Evolutionary conservation across 2,113 vertebrate species (phyloP).

Genomic region (Micromys minutus): DNA sequence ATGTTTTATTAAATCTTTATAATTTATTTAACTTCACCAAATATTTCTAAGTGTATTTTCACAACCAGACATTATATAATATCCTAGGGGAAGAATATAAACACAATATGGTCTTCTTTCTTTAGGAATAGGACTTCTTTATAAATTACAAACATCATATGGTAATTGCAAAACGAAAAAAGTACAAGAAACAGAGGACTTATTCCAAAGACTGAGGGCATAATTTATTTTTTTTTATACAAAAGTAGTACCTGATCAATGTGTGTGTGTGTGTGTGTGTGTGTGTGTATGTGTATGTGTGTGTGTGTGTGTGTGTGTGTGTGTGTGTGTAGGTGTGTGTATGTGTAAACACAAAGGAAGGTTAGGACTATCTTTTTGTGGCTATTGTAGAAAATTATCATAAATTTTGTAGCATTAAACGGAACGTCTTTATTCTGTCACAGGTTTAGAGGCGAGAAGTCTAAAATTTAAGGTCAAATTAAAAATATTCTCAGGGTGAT

Average conservation of each 20-base stretch:
- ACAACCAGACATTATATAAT: not conserved
- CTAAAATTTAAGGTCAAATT: not conserved
- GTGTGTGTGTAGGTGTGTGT: no score
- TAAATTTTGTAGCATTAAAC: not conserved
- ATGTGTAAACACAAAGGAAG: not conserved
- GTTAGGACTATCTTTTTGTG: not conserved
- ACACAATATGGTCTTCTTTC: not conserved
- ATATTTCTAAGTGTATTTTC: not conserved
- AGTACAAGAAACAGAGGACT: not conserved
- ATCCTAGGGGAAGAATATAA: not conserved
- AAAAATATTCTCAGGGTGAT: not conserved
- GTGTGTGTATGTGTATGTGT: no score
- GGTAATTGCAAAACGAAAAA: not conserved
- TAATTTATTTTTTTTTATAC: not conserved
- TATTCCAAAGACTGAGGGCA: not conserved
- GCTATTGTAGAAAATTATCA: not conserved
- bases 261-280: not conserved
- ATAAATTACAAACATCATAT: not conserved
- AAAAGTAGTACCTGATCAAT: not conserved
- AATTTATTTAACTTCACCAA: conserved; percentile 22
- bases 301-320: no score
- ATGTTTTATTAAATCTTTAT: conserved; percentile 1
- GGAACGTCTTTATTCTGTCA: not conserved
- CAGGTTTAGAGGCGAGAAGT: not conserved
- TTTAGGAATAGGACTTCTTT: not conserved